phyloP scores from a whole-genome alignment of 1,140 invertebrate genomes.

The Meloidogyne chitwoodi region DNA sequence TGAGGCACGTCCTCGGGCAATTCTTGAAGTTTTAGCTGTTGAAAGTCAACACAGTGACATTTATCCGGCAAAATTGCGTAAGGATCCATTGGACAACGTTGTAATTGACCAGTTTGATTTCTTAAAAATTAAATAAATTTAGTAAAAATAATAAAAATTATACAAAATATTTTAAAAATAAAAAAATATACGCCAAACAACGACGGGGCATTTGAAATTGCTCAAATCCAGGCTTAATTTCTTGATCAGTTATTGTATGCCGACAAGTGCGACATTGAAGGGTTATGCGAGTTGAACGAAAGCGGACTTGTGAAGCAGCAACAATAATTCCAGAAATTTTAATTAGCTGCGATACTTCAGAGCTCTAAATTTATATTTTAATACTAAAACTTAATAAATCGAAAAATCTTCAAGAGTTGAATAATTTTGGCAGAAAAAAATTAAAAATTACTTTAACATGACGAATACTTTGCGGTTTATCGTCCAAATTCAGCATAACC shows the following conservation, averaged over 20 bases:
- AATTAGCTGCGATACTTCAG: slow-evolving; percentile 83
- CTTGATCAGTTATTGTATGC: slow-evolving; percentile 80
- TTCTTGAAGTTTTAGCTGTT: slow-evolving; percentile 84
- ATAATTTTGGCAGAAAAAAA: background rate
- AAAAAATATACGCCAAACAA: slow-evolving; percentile 73
- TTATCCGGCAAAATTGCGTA: slow-evolving; percentile 96
- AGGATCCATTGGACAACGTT: slow-evolving; percentile 90
- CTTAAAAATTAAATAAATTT: slow-evolving; percentile 62
- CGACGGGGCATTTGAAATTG: slow-evolving; percentile 92
- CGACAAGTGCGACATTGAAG: slow-evolving; percentile 91
- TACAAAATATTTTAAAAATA: too few species aligned
- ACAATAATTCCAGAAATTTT: slow-evolving; percentile 94
- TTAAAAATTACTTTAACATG: slow-evolving; percentile 76
- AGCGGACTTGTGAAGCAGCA: slow-evolving; percentile 83
- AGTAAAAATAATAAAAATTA: too few species aligned
- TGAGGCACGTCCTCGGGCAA: slow-evolving; percentile 91
- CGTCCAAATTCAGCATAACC: slow-evolving; percentile 79
- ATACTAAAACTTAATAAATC: too few species aligned
- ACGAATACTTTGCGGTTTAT: slow-evolving; percentile 75
- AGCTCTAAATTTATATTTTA: slow-evolving; percentile 73
- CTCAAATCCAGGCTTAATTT: slow-evolving; percentile 88
- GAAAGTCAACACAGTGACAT: slow-evolving; percentile 91
- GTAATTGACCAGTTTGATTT: slow-evolving; percentile 73
- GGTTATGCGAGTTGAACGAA: slow-evolving; percentile 88
- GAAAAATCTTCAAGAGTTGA: background rate